phyloP scores from a whole-genome alignment of 2,888 invertebrate genomes.

The Monoplex corrugatus region DNA sequence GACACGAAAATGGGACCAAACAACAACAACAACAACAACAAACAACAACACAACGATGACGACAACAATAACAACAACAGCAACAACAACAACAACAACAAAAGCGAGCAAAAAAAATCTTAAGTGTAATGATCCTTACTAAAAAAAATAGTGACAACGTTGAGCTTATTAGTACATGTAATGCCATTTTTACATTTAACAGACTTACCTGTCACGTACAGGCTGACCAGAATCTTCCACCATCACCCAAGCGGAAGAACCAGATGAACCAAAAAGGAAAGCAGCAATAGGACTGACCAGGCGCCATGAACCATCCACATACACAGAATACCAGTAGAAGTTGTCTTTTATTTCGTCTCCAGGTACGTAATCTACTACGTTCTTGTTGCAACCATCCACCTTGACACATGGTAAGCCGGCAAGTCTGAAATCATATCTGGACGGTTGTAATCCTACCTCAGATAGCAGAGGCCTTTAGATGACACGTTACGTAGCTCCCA shows the following conservation, averaged over 20 bases:
- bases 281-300: slow-evolving; percentile 72
- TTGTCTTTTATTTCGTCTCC: slow-evolving; percentile 61
- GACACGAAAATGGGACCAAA: too few species aligned
- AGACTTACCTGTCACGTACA: background rate
- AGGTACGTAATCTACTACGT: slow-evolving; percentile 67
- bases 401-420: slow-evolving; percentile 70
- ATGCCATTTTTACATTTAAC: too few species aligned
- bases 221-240: slow-evolving; percentile 13
- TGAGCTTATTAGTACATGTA: too few species aligned
- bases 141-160: too few species aligned
- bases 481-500: too few species aligned
- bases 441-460: too few species aligned
- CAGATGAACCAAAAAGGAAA: too few species aligned
- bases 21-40: too few species aligned
- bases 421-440: slow-evolving; percentile 64
- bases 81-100: background rate
- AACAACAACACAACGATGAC: too few species aligned
- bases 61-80: background rate
- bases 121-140: too few species aligned
- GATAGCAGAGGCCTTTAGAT: too few species aligned
- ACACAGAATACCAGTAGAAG: slow-evolving; percentile 73
- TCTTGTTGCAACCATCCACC: slow-evolving; percentile 70
- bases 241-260: slow-evolving; percentile 13
- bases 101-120: background rate
- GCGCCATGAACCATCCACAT: slow-evolving; percentile 72